Evolutionary conservation across 2,797 vertebrate species (phyloP).

Genomic region (Enteromius argenteus): DNA sequence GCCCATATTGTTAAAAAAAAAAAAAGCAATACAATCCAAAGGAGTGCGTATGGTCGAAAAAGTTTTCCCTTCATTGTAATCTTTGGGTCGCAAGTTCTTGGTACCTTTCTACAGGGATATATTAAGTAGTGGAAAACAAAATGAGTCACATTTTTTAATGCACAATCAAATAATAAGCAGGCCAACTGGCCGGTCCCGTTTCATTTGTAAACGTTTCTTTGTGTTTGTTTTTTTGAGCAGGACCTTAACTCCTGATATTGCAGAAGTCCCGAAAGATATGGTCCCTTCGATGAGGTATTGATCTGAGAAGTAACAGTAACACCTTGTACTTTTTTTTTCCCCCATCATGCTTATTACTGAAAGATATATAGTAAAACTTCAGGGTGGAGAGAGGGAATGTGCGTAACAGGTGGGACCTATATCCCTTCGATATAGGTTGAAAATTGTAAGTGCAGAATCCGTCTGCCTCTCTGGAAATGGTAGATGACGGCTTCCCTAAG

Average conservation of each 20-base stretch:
- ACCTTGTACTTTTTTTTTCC: conserved; percentile 1
- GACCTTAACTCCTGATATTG: conserved; percentile 33
- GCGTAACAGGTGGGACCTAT: not conserved
- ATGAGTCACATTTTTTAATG: conserved; percentile 20
- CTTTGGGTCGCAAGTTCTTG: conserved; percentile 16
- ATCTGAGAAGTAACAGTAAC: conserved; percentile 23
- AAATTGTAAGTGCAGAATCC: not conserved
- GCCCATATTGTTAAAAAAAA: not conserved
- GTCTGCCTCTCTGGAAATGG: not conserved
- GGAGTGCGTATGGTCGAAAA: not conserved
- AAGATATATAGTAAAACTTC: not conserved
- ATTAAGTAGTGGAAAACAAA: conserved; percentile 10
- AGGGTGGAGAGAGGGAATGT: conserved; percentile 26
- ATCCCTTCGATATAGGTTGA: not conserved
- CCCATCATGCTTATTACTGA: conserved; percentile 26
- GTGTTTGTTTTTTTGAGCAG: not conserved
- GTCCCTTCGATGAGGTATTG: conserved; percentile 52
- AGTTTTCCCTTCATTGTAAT: conserved; percentile 24
- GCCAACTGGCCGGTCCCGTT: conserved; percentile 3
- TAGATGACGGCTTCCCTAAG: conserved; percentile 19
- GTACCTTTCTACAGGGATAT: conserved; percentile 6
- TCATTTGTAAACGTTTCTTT: conserved; percentile 53
- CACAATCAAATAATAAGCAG: not conserved
- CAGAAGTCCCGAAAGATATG: conserved; percentile 18
- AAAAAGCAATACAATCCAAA: not conserved